These are phyloP conservation scores for Phragmatobia fuliginosa DNA, from an alignment of 2,888 invertebrate genomes.

Conservation along the genomic window DNA sequence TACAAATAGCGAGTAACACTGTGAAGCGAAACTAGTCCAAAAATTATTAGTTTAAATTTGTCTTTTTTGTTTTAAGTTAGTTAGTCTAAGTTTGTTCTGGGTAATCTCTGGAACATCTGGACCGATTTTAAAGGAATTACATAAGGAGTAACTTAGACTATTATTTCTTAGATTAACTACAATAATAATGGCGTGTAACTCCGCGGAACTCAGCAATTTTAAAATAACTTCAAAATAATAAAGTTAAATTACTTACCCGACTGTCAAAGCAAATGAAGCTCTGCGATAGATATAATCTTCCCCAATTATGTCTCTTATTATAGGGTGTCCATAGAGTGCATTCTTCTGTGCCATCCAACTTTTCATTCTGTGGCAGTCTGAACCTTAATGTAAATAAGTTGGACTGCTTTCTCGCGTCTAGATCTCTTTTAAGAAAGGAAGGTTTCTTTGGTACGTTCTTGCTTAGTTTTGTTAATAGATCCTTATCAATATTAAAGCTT, in stretches of 20 bases:
- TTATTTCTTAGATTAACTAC: too few species aligned
- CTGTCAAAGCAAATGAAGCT: conserved; percentile 99
- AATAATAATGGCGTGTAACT: too few species aligned
- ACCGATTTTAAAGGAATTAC: too few species aligned
- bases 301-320: conserved; percentile 95
- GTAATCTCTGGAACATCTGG: too few species aligned
- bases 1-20: too few species aligned
- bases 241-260: conserved; percentile 89
- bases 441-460: conserved; percentile 96
- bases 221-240: not conserved
- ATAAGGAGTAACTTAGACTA: too few species aligned
- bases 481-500: conserved; percentile 95
- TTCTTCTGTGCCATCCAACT: conserved; percentile 97
- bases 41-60: too few species aligned
- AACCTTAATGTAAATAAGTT: conserved; percentile 95
- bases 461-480: conserved; percentile 93
- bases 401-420: conserved; percentile 97
- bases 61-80: too few species aligned
- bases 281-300: conserved; percentile 95
- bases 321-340: conserved; percentile 98
- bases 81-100: too few species aligned
- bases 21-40: too few species aligned
- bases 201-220: too few species aligned
- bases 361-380: conserved; percentile 95
- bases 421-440: conserved; percentile 96